Evolutionary conservation across 1,140 invertebrate species (phyloP).

Genomic region (Delia radicum): DNA sequence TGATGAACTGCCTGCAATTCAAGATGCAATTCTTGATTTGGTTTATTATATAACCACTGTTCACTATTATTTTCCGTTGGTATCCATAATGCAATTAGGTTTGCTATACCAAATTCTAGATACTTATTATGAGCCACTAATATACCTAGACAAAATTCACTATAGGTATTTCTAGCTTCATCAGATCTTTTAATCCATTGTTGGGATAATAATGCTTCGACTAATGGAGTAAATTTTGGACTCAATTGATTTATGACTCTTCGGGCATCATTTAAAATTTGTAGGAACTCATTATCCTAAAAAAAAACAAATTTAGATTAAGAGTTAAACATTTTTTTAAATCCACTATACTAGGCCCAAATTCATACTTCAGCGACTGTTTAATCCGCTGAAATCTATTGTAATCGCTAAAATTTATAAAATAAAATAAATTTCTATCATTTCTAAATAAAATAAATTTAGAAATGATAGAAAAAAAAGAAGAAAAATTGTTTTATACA

Average conservation of each 20-base stretch:
- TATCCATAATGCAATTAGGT: slow-evolving; percentile 62
- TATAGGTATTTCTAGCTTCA: slow-evolving; percentile 61
- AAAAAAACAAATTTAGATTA: background rate
- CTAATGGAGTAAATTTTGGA: slow-evolving; percentile 59
- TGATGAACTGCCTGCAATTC: slow-evolving; percentile 42
- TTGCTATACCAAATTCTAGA: slow-evolving; percentile 61
- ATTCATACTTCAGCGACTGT: too few species aligned
- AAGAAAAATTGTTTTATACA: too few species aligned
- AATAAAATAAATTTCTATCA: too few species aligned
- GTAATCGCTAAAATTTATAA: too few species aligned
- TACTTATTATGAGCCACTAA: slow-evolving; percentile 65
- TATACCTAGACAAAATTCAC: slow-evolving; percentile 65
- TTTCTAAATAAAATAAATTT: too few species aligned
- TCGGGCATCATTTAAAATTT: slow-evolving; percentile 60
- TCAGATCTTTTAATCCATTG: slow-evolving; percentile 60
- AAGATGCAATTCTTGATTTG: slow-evolving; percentile 44
- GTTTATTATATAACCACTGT: slow-evolving; percentile 46
- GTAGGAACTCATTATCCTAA: slow-evolving; percentile 62
- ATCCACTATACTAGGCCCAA: too few species aligned
- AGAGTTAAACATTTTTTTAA: too few species aligned
- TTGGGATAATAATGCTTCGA: slow-evolving; percentile 65
- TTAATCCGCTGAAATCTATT: too few species aligned
- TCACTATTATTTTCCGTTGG: slow-evolving; percentile 41
- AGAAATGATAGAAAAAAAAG: too few species aligned
- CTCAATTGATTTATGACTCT: slow-evolving; percentile 62